Conservation (phyloP, 2,113 vertebrate species). For the pig (Sus scrofa) region T2T-Sscrofa CM000830.6:66906501-66907000, state of each 20-base stretch:
- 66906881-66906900: background rate
- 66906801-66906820: slow-evolving; percentile 21
- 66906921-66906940: background rate
- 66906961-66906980: background rate
- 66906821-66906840: background rate
- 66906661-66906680: background rate
- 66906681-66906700: background rate
- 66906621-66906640: background rate
- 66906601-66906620: background rate
- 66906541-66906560: too few species aligned
- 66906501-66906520: too few species aligned
- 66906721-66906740: slow-evolving; percentile 1
- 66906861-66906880: background rate
- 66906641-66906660: background rate
- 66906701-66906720: background rate
- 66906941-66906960: background rate
- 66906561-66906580: too few species aligned
- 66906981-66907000: background rate
- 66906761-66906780: background rate
- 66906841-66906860: background rate
- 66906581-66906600: background rate
- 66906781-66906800: background rate
- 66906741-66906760: slow-evolving; percentile 15
- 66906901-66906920: background rate
- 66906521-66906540: too few species aligned